A percentile compares a stretch with the other conserved stretches of the same genome.
These are phyloP conservation scores for Rhadinocentrus ornatus DNA, from an alignment of 2,797 vertebrate species.

Conservation along the genomic window DNA sequence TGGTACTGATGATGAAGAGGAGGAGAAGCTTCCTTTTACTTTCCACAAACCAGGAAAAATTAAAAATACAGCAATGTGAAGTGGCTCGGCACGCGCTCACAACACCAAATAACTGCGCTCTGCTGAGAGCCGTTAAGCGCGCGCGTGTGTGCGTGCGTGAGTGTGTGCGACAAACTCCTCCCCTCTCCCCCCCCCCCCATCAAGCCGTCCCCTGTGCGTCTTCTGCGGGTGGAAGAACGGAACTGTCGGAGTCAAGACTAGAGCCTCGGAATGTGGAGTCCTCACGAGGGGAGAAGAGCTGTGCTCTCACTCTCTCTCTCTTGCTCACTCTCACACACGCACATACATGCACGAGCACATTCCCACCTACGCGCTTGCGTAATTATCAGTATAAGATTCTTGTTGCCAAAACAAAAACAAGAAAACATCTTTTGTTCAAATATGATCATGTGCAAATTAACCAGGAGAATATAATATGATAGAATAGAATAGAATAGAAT, in stretches of 20 bases:
- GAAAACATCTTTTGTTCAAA: background rate
- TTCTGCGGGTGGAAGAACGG: background rate
- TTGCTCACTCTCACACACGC: constrained; percentile 5
- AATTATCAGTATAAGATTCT: constrained; percentile 40
- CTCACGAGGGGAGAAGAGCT: constrained; percentile 6
- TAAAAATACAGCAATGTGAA: background rate
- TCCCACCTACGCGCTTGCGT: constrained; percentile 47
- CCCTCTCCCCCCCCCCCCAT: constrained; percentile 1
- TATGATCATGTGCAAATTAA: background rate
- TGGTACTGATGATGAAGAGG: constrained; percentile 5
- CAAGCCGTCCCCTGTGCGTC: constrained; percentile 19
- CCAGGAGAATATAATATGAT: no score
- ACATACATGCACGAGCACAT: constrained; percentile 14
- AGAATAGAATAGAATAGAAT: background rate
- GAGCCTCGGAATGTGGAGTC: background rate
- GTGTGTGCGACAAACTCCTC: constrained; percentile 28
- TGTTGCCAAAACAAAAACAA: constrained; percentile 27
- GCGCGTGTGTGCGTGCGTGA: constrained; percentile 6
- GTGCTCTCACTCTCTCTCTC: constrained; percentile 4
- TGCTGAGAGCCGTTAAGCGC: constrained; percentile 38
- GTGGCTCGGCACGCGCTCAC: constrained; percentile 14
- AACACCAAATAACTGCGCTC: constrained; percentile 36
- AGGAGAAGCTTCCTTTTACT: background rate
- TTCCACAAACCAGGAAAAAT: constrained; percentile 1
- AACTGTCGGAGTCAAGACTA: background rate